A percentile compares a stretch with the other conserved stretches of the same genome.
Conservation (phyloP, 2,888 invertebrate genomes). For the Drosophila prolongata region DNA sequence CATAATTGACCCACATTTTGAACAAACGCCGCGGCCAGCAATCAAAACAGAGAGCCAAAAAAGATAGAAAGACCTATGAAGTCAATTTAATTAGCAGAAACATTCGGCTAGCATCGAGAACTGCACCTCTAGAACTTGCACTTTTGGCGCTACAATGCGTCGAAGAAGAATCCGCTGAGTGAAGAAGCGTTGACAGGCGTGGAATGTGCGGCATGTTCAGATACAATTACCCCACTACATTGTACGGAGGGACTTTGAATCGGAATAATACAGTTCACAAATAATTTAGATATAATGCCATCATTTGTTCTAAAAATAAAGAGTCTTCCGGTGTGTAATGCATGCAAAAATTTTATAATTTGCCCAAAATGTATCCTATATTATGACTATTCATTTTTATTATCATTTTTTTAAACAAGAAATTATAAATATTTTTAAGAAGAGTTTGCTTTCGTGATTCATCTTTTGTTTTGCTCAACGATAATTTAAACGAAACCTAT, state of each 20-base stretch:
- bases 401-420: too few relatives aligned
- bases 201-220: constrained; percentile 59
- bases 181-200: constrained; percentile 67
- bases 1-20: constrained; percentile 79
- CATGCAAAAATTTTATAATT: too few relatives aligned
- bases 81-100: constrained; percentile 71
- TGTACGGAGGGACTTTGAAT: neutral
- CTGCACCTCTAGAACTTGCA: constrained; percentile 52
- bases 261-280: neutral
- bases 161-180: constrained; percentile 51
- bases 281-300: neutral
- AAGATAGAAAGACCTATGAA: constrained; percentile 13
- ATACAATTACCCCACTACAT: constrained; percentile 20
- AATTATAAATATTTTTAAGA: too few relatives aligned
- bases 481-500: neutral
- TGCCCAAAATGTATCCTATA: too few relatives aligned
- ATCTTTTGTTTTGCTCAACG: neutral
- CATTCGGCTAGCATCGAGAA: constrained; percentile 44
- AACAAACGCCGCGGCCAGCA: constrained; percentile 40
- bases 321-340: too few relatives aligned
- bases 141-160: constrained; percentile 58
- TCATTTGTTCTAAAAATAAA: too few relatives aligned
- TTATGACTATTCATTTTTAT: too few relatives aligned
- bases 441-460: neutral
- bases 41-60: constrained; percentile 8